Evolutionary conservation across 2,113 vertebrate species (phyloP).

Genomic region (Pandion haliaetus): DNA sequence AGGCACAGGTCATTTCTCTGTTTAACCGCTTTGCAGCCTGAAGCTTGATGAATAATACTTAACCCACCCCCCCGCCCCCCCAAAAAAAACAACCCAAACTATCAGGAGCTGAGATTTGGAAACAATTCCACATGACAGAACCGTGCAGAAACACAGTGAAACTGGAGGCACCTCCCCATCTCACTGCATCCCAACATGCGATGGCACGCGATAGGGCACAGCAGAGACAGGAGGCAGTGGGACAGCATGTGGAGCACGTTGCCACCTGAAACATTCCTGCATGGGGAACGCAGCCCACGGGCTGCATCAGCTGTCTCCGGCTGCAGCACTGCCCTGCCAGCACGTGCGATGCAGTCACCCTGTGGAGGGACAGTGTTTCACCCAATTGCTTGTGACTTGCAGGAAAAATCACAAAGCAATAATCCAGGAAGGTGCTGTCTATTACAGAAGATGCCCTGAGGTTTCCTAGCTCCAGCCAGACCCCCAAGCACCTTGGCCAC

Average conservation of each 20-base stretch:
- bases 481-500: rapidly evolving
- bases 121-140: neutral
- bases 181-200: neutral
- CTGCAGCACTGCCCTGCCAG: neutral
- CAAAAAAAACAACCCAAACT: neutral
- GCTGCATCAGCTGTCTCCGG: rapidly evolving
- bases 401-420: neutral
- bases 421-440: neutral
- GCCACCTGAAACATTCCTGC: neutral
- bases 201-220: neutral
- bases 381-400: rapidly evolving
- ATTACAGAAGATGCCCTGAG: neutral
- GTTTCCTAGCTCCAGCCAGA: neutral
- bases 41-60: neutral
- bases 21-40: neutral
- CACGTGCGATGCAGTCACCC: neutral
- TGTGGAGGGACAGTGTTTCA: neutral
- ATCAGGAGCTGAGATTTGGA: neutral
- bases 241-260: neutral
- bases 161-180: neutral
- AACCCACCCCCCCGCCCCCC: too few relatives aligned
- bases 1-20: neutral
- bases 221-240: neutral
- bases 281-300: rapidly evolving
- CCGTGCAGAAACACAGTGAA: neutral